Percentiles rank a stretch among this genome's conserved stretches.
Evolutionary conservation across 2,888 invertebrate species (phyloP).

Genomic region (Gari tellinella): DNA sequence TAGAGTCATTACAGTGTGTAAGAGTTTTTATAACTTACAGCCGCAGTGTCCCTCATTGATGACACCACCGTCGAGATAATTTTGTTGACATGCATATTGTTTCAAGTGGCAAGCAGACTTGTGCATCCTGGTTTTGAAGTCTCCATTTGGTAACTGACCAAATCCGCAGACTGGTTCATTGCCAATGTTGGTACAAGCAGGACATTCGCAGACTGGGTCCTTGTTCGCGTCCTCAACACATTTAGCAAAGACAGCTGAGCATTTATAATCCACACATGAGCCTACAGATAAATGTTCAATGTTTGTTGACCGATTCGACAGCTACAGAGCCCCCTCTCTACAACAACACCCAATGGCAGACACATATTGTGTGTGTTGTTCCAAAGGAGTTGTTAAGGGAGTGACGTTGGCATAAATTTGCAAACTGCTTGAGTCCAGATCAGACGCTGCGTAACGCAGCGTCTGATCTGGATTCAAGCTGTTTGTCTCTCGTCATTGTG

Average conservation of each 20-base stretch:
- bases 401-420: too few species aligned
- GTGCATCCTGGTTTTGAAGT: slow-evolving; percentile 31
- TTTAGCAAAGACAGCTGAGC: slow-evolving; percentile 33
- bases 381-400: too few species aligned
- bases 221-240: slow-evolving; percentile 47
- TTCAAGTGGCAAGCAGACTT: slow-evolving; percentile 60
- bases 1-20: background rate
- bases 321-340: too few species aligned
- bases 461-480: too few species aligned
- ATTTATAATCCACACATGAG: slow-evolving; percentile 46
- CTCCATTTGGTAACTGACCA: slow-evolving; percentile 17
- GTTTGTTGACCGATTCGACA: too few species aligned
- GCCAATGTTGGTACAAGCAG: slow-evolving; percentile 52
- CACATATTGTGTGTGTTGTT: too few species aligned
- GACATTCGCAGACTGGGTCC: slow-evolving; percentile 60
- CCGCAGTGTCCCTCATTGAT: slow-evolving; percentile 60
- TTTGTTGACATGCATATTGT: slow-evolving; percentile 44
- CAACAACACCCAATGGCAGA: too few species aligned
- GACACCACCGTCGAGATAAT: slow-evolving; percentile 38
- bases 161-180: slow-evolving; percentile 63
- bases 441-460: too few species aligned
- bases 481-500: too few species aligned
- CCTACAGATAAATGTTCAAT: too few species aligned
- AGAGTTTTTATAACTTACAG: slow-evolving; percentile 56
- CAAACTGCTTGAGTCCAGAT: too few species aligned